phyloP scores from a whole-genome alignment of 2,113 vertebrate species.

The Leiothrix lutea region DNA sequence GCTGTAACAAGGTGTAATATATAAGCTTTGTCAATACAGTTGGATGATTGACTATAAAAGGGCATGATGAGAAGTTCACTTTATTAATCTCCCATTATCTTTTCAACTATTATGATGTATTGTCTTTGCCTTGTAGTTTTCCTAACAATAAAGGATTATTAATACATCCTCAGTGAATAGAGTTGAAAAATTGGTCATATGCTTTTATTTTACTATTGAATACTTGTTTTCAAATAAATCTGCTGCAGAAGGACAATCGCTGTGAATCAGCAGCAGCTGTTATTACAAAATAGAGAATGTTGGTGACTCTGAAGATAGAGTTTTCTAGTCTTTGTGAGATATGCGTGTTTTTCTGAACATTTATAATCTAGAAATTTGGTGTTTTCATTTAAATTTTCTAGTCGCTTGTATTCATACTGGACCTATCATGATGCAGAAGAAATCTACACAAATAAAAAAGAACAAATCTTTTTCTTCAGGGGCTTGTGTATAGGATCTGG shows the following conservation, averaged over 20 bases:
- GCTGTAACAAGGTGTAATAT: neutral
- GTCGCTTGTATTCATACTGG: neutral
- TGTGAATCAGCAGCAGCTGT: neutral
- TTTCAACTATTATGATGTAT: neutral
- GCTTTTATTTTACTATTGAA: neutral
- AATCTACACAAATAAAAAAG: neutral
- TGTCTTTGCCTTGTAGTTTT: neutral
- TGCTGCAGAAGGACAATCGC: neutral
- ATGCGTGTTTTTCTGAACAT: neutral
- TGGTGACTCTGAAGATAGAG: neutral
- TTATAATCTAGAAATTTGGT: neutral
- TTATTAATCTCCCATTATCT: neutral
- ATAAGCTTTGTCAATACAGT: neutral
- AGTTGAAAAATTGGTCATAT: neutral
- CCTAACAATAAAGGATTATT: neutral
- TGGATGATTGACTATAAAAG: neutral
- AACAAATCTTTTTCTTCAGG: neutral
- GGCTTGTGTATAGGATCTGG: neutral
- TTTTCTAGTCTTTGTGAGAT: neutral
- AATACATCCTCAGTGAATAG: neutral
- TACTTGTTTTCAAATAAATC: conserved; percentile 19
- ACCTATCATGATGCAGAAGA: neutral
- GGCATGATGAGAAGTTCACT: neutral
- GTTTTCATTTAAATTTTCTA: neutral
- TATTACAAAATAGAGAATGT: neutral